phyloP scores from a whole-genome alignment of 92 coral and sea anemone species.

The Porites evermanni region DNA sequence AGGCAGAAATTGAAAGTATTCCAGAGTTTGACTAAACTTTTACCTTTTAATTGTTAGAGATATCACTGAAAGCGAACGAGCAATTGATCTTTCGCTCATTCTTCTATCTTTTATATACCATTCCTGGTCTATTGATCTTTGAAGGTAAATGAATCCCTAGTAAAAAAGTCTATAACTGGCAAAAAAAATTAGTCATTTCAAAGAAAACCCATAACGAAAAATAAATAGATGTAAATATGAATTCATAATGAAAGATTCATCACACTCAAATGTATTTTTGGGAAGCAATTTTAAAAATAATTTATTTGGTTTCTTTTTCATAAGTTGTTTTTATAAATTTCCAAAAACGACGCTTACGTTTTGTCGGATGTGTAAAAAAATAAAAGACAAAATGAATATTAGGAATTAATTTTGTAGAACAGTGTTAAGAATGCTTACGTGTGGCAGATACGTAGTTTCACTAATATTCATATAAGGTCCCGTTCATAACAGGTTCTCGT shows the following conservation, averaged over 20 bases:
- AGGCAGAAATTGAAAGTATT: too few species aligned
- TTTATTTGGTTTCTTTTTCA: conserved; percentile 26
- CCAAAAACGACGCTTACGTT: background rate
- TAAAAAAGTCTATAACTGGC: background rate
- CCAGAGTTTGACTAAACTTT: too few species aligned
- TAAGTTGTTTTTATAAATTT: conserved; percentile 33
- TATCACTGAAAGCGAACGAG: too few species aligned
- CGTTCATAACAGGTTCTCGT: too few species aligned
- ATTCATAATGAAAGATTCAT: background rate
- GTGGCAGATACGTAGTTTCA: background rate
- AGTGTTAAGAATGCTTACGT: background rate
- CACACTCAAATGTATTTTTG: conserved; percentile 15
- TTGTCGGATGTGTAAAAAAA: background rate
- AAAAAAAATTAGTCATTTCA: background rate
- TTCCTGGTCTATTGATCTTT: background rate
- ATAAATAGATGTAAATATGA: background rate
- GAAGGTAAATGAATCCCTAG: background rate
- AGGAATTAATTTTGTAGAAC: background rate
- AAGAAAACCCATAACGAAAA: background rate
- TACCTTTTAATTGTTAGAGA: too few species aligned
- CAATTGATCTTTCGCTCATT: too few species aligned
- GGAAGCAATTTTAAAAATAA: conserved; percentile 16
- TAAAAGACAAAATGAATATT: background rate
- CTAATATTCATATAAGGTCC: too few species aligned
- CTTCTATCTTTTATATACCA: too few species aligned